phyloP scores from a whole-genome alignment of 2,888 invertebrate genomes.

The Volucella bombylans region DNA sequence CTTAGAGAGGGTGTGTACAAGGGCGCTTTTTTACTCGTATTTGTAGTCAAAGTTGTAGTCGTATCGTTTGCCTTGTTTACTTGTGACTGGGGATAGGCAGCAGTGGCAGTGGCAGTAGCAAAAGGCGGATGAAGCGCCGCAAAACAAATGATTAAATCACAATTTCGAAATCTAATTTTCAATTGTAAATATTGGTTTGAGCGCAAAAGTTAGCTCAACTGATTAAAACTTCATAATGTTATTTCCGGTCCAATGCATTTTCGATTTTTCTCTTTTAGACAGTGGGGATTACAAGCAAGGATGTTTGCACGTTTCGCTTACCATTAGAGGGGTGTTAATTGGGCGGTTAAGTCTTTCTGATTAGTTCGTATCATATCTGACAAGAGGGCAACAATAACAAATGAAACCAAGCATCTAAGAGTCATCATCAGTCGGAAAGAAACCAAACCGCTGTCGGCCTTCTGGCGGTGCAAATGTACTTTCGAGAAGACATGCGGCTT shows the following conservation, averaged over 20 bases:
- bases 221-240: conserved; percentile 83
- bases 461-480: too few species aligned
- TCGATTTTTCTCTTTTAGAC: conserved; percentile 1
- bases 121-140: conserved; percentile 44
- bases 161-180: conserved; percentile 74
- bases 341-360: too few species aligned
- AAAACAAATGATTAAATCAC: conserved; percentile 74
- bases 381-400: too few species aligned
- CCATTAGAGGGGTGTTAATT: not conserved
- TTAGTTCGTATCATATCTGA: too few species aligned
- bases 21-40: not conserved
- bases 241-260: conserved; percentile 77
- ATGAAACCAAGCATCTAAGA: too few species aligned
- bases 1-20: not conserved
- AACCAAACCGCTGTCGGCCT: too few species aligned
- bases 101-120: conserved; percentile 8
- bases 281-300: not conserved
- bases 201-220: conserved; percentile 74
- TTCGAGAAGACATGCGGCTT: too few species aligned
- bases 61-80: conserved; percentile 67
- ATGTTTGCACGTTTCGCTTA: not conserved
- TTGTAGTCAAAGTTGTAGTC: conserved; percentile 54
- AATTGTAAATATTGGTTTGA: conserved; percentile 74
- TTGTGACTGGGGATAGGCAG: conserved; percentile 49
- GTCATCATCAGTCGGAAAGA: too few species aligned